Evolutionary conservation across 1,140 invertebrate species (phyloP), one percentile per base, ranked within the genome.

Genomic region (Varroa destructor): DNA sequence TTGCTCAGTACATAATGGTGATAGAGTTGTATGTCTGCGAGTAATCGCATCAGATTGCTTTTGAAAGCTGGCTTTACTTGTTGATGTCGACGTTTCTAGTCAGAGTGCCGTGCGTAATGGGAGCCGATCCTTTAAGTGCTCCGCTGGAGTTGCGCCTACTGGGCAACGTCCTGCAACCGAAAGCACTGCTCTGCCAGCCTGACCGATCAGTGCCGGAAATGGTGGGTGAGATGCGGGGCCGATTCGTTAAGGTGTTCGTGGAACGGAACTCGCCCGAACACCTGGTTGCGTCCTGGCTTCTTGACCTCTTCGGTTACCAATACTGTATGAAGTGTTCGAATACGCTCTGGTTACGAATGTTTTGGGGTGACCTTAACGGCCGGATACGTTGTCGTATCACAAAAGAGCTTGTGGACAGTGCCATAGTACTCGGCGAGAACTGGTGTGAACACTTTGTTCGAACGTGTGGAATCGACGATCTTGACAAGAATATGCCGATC

Each of bases 191-290:
- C 46, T 37, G 36, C 12, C 14, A 14, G 46, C 61, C 14, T 3
- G 36, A 37, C 12, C 12, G 10, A 3, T 12, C 14, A 5, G 40
- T 14, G 12, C 12, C 61, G 1, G 61, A 67, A 40, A 67, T 67
- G 61, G 40, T 67, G 12, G 61, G 61, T 4, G 12, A 43, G 37
- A 67, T 67, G 40, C 61, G 61, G 12, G 61, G 46, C 36, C 61
- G 61, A 12, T 67, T 36, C 36, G 61, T 67, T 40, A 67, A 67
- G 40, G 61, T 67, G 40, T 67, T 67, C 36, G 61, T 67, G 12
- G 61, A 67, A 43, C 61, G 46, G 10, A 40, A 40, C 12, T 12
- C 46, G 37, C 12, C 40, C 46, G 61, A 67, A 67, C 61, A 67
- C 61, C 46, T 67, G 12, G 8, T 67, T 40, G 40, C 61, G 1